Percentiles rank a stretch among this genome's conserved stretches.
phyloP scores from a whole-genome alignment of 2,888 invertebrate species.

The Nebria salina region DNA sequence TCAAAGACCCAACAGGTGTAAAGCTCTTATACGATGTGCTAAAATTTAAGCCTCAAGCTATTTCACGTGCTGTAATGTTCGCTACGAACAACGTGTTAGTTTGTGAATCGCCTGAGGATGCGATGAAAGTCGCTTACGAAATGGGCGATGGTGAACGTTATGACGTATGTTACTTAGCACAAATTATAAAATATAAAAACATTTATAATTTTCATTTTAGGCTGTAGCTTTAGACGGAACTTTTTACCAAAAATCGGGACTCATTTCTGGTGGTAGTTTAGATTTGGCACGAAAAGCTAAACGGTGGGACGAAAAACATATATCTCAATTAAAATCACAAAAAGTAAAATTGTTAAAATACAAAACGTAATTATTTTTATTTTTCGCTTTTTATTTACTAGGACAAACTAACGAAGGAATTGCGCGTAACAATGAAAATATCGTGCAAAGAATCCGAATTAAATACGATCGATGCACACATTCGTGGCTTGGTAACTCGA shows the following conservation, averaged over 20 bases:
- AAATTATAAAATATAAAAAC: neutral
- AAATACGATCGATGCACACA: conserved; percentile 96
- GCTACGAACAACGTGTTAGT: conserved; percentile 99
- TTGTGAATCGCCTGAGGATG: conserved; percentile 99
- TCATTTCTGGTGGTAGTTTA: conserved; percentile 95
- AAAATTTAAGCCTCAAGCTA: conserved; percentile 92
- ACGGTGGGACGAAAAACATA: conserved; percentile 98
- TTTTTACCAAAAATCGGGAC: conserved; percentile 98
- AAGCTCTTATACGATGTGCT: conserved; percentile 97
- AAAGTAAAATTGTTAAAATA: conserved; percentile 65
- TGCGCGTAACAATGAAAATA: conserved; percentile 94
- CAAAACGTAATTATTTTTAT: no score
- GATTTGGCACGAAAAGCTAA: conserved; percentile 97
- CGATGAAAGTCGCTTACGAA: conserved; percentile 94
- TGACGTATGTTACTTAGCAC: conserved; percentile 67
- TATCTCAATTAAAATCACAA: conserved; percentile 90
- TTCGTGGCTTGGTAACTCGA: conserved; percentile 91
- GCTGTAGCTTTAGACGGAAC: conserved; percentile 98
- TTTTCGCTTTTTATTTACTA: conserved; percentile 57
- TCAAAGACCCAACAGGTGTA: conserved; percentile 93
- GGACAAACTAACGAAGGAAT: conserved; percentile 91
- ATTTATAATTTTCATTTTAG: conserved; percentile 61
- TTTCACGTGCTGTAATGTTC: conserved; percentile 95
- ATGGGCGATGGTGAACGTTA: conserved; percentile 79
- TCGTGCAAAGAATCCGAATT: conserved; percentile 97